Conservation (phyloP, 2,888 invertebrate species). For the Drymonia ruficornis region DNA sequence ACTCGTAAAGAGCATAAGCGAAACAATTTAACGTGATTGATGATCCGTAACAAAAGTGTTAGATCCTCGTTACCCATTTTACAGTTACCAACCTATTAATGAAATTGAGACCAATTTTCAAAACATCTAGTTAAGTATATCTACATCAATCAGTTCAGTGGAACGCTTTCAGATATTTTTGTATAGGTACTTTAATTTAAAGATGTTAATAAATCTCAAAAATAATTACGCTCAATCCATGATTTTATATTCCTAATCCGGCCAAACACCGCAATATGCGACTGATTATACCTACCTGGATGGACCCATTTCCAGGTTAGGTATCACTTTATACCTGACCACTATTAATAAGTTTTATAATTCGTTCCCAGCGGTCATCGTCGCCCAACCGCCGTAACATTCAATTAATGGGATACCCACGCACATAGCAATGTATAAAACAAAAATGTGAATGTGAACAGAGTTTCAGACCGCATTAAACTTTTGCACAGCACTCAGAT, state of each 20-base stretch:
- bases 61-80: conserved; percentile 1
- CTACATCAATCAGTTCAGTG: background rate
- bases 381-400: conserved; percentile 7
- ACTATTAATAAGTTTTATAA: background rate
- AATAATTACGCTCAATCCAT: too few species aligned
- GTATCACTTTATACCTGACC: too few species aligned
- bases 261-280: too few species aligned
- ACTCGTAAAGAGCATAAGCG: background rate
- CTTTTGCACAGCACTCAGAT: conserved; percentile 42
- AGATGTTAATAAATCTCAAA: too few species aligned
- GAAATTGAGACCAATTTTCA: background rate
- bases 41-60: background rate
- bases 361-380: background rate
- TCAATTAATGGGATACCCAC: conserved; percentile 25
- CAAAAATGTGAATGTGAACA: conserved; percentile 25
- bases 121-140: background rate
- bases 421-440: conserved; percentile 20
- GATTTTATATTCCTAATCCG: too few species aligned
- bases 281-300: too few species aligned
- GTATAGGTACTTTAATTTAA: too few species aligned
- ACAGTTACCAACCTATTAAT: background rate
- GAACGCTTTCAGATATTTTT: too few species aligned
- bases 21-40: background rate
- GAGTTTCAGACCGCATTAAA: conserved; percentile 26
- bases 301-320: background rate